Base-by-base conservation (phyloP, 1,140 invertebrate species). In the Pseudomyrmex pallidus region DNA sequence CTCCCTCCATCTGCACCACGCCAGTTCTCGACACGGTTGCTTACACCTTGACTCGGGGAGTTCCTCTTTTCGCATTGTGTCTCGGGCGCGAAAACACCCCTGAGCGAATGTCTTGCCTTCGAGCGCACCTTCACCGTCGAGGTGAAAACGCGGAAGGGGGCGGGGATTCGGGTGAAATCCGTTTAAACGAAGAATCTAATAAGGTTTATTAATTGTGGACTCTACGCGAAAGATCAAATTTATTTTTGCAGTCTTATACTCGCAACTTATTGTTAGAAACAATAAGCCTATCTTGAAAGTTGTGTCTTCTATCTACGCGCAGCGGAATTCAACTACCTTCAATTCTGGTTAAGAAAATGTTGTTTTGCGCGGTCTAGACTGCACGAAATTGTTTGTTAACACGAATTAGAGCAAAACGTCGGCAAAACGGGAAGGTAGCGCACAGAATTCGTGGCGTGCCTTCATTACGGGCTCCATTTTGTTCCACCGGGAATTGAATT, bases 341-440 rank as follows among this genome's bases (percentile, higher is more conserved):
- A 56, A 67, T 54, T 77, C 67, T 77, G 35, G 9, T 61, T 13
- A 48, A 12, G 35, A 2, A 20, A 25, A 15, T 50, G 57, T 20
- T 57, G 20, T 63, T 44, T 66, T 67, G n/a, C 74, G 15, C 35
- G 44, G 25, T 56, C n/a, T n/a, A 9, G 50, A 10, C 67, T 20
- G 70, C 63, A 25, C 48, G n/a, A 54, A 44, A 67, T 56, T 67
- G 22, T 77, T 77, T 63, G 25, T 77, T 77, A 77, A 54, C 35
- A 35, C 50, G 74, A 67, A 8, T 54, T 46, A 12, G 48, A 77
- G 17, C 25, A 25, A 73, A 74, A 48, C 72, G 70, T 17, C 70
- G 25, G 70, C 17, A 22, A n/a, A 66, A 66, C 66, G 12, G n/a
- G 61, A 5, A 54, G 13, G 61, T 66, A n/a, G 35, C 35, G 35